Evolutionary conservation across 2,888 invertebrate genomes (phyloP), one percentile per base, ranked within the genome.

Genomic region (Hirudinaria manillensis): DNA sequence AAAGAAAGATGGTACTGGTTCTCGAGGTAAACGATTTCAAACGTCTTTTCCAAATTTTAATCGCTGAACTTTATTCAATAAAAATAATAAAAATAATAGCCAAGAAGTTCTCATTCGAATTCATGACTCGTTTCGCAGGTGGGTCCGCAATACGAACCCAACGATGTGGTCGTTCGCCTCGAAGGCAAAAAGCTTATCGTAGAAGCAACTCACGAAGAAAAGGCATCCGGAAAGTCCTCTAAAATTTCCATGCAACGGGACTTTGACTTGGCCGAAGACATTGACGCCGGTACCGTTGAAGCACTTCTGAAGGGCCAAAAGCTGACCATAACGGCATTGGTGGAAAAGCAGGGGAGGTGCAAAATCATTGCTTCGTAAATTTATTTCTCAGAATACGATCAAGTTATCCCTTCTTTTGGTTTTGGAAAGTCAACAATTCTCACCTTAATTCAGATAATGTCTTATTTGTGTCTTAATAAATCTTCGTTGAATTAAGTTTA

Each of bases 131-230:
- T 45, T 10, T 45, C 45, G 45, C 61, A 70, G 66, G 29, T 79
- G 29, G 76, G 76, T 0, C 72, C 51, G n/a, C 75, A 75, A 10
- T 79, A 77, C 76, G 72, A 61, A 6, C 72, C 79, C 1, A 78
- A 74, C 6, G 79, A 79, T 55, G 56, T 79, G 61, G 72, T 71
- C 29, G 79, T 79, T 51, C 77, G 77, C n/a, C 56, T 79, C 29
- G 78, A 79, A n/a, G 78, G 77, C 21, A 45, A 38, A 27, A 29
- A 24, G 27, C 65, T 79, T 68, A 53, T 66, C 53, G 75, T 79
- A 6, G 36, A 32, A 29, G 51, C 73, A 66, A 61, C 73, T 3
- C 78, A 78, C 67, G 78, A 72, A 38, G 77, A 78, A 61, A 77
- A 76, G 51, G 38, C n/a, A 3, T 51, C 66, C 19, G 76, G 76